Base-by-base conservation (phyloP, 2,797 vertebrate species). In the Eulemur albifrons region DNA sequence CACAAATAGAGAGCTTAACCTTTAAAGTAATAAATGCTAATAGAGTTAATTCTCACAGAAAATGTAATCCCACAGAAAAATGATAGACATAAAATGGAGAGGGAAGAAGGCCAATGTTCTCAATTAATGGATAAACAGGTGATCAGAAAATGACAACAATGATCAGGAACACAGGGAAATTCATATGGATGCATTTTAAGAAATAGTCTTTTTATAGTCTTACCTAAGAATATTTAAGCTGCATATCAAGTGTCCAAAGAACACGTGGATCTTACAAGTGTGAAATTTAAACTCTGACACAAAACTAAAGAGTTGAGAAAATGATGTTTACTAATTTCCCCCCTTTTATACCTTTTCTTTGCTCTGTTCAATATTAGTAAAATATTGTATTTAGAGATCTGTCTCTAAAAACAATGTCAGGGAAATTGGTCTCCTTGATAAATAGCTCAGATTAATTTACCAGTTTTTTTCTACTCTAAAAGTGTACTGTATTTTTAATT, bases 151-250 rank as follows among this genome's bases (percentile, higher is more conserved):
- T 93, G 14, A 45, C 45, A 11, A 14, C 32, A 4, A 32, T 73
- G 7, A n/a, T 32, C 20, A 81, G 35, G 25, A 69, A 63, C 15
- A 77, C 2, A 73, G 15, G 2, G 12, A 40, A 88, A 72, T 20
- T 59, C 50, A 43, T 20, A 52, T 25, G 20, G 21, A 35, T 21
- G 48, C 72, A 69, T 20, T 43, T 70, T 30, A 83, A 75, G n/a
- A 14, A 48, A 63, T 0, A 30, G 18, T 57, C 0, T 61, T 4
- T 79, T 70, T 20, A 70, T 6, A 67, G 6, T 70, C 10, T 57
- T 95, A 59, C 12, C 13, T 82, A 25, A 79, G 20, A 82, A 72
- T 90, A 88, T 73, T 82, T 88, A 72, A 87, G 80, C 1, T 69
- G 27, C 0, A 35, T 65, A 80, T 40, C 12, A 92, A 81, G 7